These are phyloP conservation scores for Crossaster papposus DNA, from an alignment of 53 echinoderm and acorn worm species.

Conservation along the genomic window DNA sequence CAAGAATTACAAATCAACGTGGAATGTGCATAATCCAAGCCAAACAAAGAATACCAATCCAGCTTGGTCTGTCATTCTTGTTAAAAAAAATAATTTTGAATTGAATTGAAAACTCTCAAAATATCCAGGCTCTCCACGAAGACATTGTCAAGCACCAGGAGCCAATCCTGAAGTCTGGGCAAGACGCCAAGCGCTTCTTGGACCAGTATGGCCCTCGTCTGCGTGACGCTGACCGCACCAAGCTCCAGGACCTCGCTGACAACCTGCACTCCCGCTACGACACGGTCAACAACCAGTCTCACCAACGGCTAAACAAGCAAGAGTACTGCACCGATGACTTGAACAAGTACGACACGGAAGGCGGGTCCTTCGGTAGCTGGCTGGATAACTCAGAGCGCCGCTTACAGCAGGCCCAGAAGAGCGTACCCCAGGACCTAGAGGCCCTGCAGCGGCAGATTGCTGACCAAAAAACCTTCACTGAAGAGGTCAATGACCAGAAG, in stretches of 20 bases:
- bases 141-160: slow-evolving; percentile 87
- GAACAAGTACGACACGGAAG: slow-evolving; percentile 86
- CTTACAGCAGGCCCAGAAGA: slow-evolving; percentile 68
- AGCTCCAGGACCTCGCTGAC: slow-evolving; percentile 67
- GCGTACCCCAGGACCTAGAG: slow-evolving; percentile 78
- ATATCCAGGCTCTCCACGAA: slow-evolving; percentile 64
- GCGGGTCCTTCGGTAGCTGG: slow-evolving; percentile 75
- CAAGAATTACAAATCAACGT: no score
- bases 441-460: slow-evolving; percentile 69
- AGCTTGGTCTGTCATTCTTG: no score
- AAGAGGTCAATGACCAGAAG: slow-evolving; percentile 95
- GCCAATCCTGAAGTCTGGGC: slow-evolving; percentile 72
- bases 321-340: slow-evolving; percentile 81
- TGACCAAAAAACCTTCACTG: slow-evolving; percentile 81
- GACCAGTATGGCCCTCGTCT: slow-evolving; percentile 75
- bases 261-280: slow-evolving; percentile 79
- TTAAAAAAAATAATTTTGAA: no score
- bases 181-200: slow-evolving; percentile 79
- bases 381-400: slow-evolving; percentile 66
- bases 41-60: no score
- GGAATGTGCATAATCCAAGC: no score
- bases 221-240: slow-evolving; percentile 68
- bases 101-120: background rate
- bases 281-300: slow-evolving; percentile 62
- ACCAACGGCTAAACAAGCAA: slow-evolving; percentile 75